Conservation (phyloP, 2,113 vertebrate species). For the Lagenorhynchus albirostris region DNA sequence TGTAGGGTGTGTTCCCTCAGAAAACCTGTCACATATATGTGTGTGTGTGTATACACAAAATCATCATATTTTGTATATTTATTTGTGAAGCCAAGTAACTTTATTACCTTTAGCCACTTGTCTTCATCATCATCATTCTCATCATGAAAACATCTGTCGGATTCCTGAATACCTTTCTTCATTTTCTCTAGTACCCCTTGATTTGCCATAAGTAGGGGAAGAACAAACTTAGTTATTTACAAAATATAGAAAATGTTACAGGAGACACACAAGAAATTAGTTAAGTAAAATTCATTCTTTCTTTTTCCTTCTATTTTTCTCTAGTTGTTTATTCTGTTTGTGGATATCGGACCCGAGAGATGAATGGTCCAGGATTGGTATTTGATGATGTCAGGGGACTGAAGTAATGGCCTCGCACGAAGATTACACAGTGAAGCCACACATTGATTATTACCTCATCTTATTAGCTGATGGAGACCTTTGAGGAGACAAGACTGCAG, state of each 20-base stretch:
- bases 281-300: neutral
- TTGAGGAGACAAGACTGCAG: conserved; percentile 61
- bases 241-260: neutral
- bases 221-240: neutral
- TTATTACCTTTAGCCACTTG: neutral
- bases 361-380: conserved; percentile 69
- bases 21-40: neutral
- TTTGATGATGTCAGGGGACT: conserved; percentile 75
- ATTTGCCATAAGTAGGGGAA: neutral
- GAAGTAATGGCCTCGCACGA: conserved; percentile 75
- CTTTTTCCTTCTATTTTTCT: neutral
- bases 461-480: conserved; percentile 80
- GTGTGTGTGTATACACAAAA: neutral
- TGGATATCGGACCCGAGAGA: conserved; percentile 67
- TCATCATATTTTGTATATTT: neutral
- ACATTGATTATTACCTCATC: conserved; percentile 79
- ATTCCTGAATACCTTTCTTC: neutral
- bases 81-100: neutral
- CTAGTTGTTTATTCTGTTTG: conserved; percentile 19
- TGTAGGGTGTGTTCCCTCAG: neutral
- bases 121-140: neutral
- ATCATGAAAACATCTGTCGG: neutral
- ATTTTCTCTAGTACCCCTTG: neutral
- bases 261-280: neutral
- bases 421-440: conserved; percentile 70